phyloP scores from a whole-genome alignment of 2,888 invertebrate genomes.

The Caenorhabditis sp. region DNA sequence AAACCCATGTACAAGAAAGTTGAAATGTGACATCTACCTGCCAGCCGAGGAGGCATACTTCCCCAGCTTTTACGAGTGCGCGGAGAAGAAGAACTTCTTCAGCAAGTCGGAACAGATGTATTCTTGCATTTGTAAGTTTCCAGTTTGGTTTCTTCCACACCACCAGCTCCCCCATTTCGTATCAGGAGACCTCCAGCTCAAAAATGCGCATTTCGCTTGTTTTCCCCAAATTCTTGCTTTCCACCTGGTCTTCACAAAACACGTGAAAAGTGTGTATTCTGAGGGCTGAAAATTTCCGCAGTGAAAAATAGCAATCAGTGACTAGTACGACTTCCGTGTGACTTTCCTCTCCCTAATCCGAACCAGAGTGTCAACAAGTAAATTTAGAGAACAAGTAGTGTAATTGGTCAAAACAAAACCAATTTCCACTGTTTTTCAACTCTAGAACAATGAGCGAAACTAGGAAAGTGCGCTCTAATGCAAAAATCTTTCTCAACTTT shows the following conservation, averaged over 20 bases:
- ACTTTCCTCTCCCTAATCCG: too few species aligned
- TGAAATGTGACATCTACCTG: slow-evolving; percentile 55
- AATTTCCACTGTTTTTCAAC: too few species aligned
- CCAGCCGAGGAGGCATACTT: slow-evolving; percentile 54
- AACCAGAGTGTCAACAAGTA: too few species aligned
- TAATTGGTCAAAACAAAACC: too few species aligned
- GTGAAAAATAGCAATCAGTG: background rate
- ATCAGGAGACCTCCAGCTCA: too few species aligned
- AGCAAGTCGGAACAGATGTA: slow-evolving; percentile 46
- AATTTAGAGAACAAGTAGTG: too few species aligned
- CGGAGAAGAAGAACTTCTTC: slow-evolving; percentile 23
- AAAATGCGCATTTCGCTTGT: background rate
- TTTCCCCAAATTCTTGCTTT: background rate
- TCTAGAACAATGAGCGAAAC: too few species aligned
- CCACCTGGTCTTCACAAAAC: background rate
- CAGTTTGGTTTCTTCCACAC: background rate
- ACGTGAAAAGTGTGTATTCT: background rate
- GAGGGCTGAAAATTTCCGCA: background rate
- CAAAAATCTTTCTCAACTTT: slow-evolving; percentile 4
- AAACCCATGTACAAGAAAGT: slow-evolving; percentile 46
- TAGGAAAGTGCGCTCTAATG: too few species aligned
- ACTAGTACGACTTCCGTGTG: slow-evolving; percentile 1
- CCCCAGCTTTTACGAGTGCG: slow-evolving; percentile 34
- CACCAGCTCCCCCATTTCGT: too few species aligned
- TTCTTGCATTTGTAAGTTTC: slow-evolving; percentile 51